Evolutionary conservation across 1,140 invertebrate species (phyloP), one percentile per base, ranked within the genome.

Genomic region (Ceratina japonica): DNA sequence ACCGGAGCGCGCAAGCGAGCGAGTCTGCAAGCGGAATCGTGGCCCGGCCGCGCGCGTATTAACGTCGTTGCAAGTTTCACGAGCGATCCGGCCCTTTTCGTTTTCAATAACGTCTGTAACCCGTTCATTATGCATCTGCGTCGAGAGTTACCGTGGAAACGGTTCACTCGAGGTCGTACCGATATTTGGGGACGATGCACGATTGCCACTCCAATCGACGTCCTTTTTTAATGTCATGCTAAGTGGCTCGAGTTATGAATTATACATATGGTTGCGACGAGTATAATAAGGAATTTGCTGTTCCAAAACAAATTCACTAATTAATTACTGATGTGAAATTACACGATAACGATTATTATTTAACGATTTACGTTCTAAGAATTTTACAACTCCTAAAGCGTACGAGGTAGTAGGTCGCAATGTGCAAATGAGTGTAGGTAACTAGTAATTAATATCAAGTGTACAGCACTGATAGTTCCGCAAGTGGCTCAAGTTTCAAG

Each of bases 81-180:
- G 44, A 73, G 8, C 54, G 18, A 15, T 44, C 27, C 7, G 49
- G n/a, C 13, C 37, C 5, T 20, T 24, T 5, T 12, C 16, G 51
- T 74, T 74, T 64, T 74, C 61, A 16, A 74, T 64, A 44, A 56
- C 27, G 49, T n/a, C 51, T 59, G 54, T 70, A 58, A 7, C 54
- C 59, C 54, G 68, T 70, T 70, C 68, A 70, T 70, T 70, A 81
- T 65, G 58, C 70, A 79, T 62, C 22, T 31, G 52, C 16, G 52
- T 64, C 31, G 27, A 20, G 69, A 44, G 20, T 27, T 22, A 56
- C 24, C 31, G 8, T 49, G 71, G 52, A 56, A 58, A 52, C 20
- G 18, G 61, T 72, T 71, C 58, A 15, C 27, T 61, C 63, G 68
- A 24, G 54, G 56, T 63, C 66, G 3, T 20, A 27, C 20, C 18